Evolutionary conservation across 2,888 invertebrate genomes (phyloP).

Genomic region (Heliconius ethilla): DNA sequence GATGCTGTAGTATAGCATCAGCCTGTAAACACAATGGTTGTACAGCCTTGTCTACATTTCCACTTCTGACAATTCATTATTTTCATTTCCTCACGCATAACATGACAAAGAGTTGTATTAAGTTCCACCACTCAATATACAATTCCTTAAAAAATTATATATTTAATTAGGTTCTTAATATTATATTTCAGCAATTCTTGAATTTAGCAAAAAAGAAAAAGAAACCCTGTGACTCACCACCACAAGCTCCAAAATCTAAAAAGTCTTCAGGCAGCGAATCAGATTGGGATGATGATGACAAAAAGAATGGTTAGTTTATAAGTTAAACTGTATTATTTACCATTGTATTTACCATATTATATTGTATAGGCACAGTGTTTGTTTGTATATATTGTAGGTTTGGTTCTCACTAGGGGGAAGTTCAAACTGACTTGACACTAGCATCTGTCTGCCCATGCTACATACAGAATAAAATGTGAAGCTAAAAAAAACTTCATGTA

Average conservation of each 20-base stretch:
- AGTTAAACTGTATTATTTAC: neutral
- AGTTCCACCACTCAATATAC: neutral
- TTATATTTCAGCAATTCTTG: constrained; percentile 86
- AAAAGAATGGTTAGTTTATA: constrained; percentile 65
- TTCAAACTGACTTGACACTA: too few species aligned
- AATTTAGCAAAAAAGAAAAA: constrained; percentile 91
- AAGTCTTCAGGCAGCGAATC: constrained; percentile 83
- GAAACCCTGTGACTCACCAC: constrained; percentile 80
- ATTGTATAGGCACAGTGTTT: neutral
- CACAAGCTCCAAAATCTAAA: constrained; percentile 65
- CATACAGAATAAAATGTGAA: too few species aligned
- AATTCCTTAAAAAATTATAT: too few species aligned
- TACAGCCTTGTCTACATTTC: neutral
- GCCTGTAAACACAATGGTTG: neutral
- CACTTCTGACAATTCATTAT: neutral
- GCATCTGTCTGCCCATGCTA: too few species aligned
- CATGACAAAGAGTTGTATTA: neutral
- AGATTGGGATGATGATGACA: constrained; percentile 77
- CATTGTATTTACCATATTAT: neutral
- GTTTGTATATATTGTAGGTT: neutral
- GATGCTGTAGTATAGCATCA: neutral
- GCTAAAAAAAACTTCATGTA: too few species aligned
- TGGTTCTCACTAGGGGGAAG: neutral
- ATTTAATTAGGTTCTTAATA: neutral
- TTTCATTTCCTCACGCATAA: neutral